phyloP scores from a whole-genome alignment of 2,888 invertebrate genomes.

The Aricia artaxerxes region DNA sequence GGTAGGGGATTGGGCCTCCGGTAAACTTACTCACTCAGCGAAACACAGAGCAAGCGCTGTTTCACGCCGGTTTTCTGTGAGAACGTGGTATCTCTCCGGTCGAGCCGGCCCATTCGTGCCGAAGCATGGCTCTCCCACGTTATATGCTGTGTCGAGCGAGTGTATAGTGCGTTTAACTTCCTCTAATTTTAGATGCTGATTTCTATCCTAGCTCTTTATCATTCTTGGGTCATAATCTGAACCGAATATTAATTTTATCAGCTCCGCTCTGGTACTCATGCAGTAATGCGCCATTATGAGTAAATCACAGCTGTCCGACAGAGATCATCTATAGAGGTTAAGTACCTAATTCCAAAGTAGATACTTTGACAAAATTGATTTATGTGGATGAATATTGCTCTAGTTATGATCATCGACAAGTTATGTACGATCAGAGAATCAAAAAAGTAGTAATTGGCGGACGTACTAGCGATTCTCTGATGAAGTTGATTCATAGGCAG shows the following conservation, averaged over 20 bases:
- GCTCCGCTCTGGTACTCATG: background rate
- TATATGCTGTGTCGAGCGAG: background rate
- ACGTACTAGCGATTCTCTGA: too few species aligned
- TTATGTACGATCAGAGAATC: too few species aligned
- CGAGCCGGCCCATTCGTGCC: too few species aligned
- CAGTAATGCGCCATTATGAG: slow-evolving; percentile 19
- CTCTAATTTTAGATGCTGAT: background rate
- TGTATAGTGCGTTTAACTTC: background rate
- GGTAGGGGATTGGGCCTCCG: too few species aligned
- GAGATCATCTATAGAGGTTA: slow-evolving; percentile 12
- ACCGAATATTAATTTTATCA: slow-evolving; percentile 15
- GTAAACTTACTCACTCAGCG: too few species aligned
- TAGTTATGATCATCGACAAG: slow-evolving; percentile 4
- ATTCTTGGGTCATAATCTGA: slow-evolving; percentile 21
- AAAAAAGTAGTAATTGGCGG: too few species aligned
- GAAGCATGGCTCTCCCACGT: too few species aligned
- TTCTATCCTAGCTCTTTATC: slow-evolving; percentile 17
- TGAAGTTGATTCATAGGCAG: too few species aligned
- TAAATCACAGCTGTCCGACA: background rate
- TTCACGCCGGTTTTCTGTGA: too few species aligned
- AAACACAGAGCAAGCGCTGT: too few species aligned
- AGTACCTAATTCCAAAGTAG: slow-evolving; percentile 11
- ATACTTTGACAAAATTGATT: slow-evolving; percentile 21
- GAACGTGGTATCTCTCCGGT: too few species aligned
- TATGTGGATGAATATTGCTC: background rate